These are phyloP conservation scores for Notothenia rossii DNA, from an alignment of 2,113 vertebrate species.

Conservation along the genomic window DNA sequence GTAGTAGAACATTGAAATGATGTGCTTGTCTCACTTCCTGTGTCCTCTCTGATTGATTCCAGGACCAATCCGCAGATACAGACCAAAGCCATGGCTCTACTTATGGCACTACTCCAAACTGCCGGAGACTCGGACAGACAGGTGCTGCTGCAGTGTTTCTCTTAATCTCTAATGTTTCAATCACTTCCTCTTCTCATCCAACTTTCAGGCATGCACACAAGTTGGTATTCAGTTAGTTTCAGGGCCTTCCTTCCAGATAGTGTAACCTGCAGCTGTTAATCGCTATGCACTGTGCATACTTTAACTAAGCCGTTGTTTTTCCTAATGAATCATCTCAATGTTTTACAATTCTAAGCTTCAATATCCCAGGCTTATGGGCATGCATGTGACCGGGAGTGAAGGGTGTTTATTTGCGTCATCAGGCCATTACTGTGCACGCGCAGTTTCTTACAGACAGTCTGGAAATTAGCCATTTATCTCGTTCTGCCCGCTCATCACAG, in stretches of 20 bases:
- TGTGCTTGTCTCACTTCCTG: neutral
- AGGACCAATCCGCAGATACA: conserved; percentile 94
- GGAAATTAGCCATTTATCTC: conserved; percentile 1
- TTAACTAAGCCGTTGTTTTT: neutral
- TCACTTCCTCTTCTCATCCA: conserved; percentile 13
- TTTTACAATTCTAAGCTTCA: neutral
- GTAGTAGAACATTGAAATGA: neutral
- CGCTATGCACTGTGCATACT: neutral
- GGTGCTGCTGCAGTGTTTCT: conserved; percentile 73
- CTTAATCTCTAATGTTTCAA: neutral
- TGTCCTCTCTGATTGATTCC: conserved; percentile 11
- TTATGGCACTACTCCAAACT: conserved; percentile 92
- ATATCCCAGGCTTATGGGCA: neutral
- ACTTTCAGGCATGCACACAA: neutral
- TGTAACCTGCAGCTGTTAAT: neutral
- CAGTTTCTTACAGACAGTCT: neutral
- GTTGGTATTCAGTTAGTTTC: neutral
- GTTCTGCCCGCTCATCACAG: conserved; percentile 37
- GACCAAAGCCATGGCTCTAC: conserved; percentile 97
- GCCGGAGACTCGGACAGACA: conserved; percentile 84
- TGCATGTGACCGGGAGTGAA: neutral
- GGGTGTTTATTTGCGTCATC: conserved; percentile 10
- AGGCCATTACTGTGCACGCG: neutral
- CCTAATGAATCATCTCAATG: neutral
- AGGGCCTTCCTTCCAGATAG: neutral